A percentile compares a stretch with the other conserved stretches of the same genome.
Conservation (phyloP, 1,140 invertebrate genomes). For the Magallana angulata region DNA sequence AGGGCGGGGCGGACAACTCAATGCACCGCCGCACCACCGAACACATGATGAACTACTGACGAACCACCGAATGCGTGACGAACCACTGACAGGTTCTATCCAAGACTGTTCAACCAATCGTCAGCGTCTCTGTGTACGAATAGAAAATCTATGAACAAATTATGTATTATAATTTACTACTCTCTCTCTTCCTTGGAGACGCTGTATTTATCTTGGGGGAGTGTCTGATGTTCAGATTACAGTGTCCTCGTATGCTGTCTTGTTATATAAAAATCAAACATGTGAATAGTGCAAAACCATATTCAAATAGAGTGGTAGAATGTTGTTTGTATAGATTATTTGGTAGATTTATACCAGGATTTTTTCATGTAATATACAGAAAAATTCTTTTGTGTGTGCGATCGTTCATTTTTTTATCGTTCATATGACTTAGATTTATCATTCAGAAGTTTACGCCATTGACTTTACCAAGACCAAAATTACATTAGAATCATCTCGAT, state of each 20-base stretch:
- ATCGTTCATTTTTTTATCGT: neutral
- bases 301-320: neutral
- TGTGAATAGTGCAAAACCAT: neutral
- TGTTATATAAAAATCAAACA: slow-evolving; percentile 4
- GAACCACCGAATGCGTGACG: slow-evolving; percentile 61
- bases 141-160: slow-evolving; percentile 27
- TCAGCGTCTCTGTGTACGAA: slow-evolving; percentile 14
- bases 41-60: slow-evolving; percentile 62
- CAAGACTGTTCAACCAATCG: slow-evolving; percentile 29
- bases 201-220: neutral
- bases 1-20: slow-evolving; percentile 56
- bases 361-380: slow-evolving; percentile 24
- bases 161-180: neutral
- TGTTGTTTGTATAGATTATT: slow-evolving; percentile 3
- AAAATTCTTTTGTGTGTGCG: neutral
- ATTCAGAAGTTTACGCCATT: neutral
- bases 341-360: slow-evolving; percentile 19
- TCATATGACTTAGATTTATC: neutral
- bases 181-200: neutral
- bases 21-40: slow-evolving; percentile 59
- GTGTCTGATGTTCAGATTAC: slow-evolving; percentile 1
- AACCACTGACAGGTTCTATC: slow-evolving; percentile 54
- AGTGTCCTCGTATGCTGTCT: neutral
- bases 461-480: slow-evolving; percentile 26
- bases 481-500: neutral